Base-by-base conservation (phyloP, 2,113 vertebrate species). In the Symphodus melops region DNA sequence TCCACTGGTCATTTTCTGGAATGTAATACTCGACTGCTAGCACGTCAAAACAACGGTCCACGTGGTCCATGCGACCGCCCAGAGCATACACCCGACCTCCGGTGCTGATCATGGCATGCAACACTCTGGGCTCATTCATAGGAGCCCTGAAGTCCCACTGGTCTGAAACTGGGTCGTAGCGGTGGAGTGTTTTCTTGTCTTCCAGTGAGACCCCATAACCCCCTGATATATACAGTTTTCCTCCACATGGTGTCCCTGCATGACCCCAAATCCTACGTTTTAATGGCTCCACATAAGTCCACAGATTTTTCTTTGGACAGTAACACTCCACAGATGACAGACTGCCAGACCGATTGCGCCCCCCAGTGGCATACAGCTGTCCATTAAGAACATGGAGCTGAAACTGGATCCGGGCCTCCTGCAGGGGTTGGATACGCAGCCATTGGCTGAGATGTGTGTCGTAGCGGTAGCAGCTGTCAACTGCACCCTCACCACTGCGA, bases 261-360 rank as follows among this genome's bases (percentile, higher is more conserved):
- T 99, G 98, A 9, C 98, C 98, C 98, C 98, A 99, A 16, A 97
- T 96, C 80, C 98, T 94, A 68, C 97, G 96, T 75, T 96, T 97
- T 23, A 99, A 86, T 0, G 97, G 95, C 69, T 98, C 97, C 17
- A 95, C 96, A 0, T 94, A 96, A 1, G 82, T 95, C 98, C 98
- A 99, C 88, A 96, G 94, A 0, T 99, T 98, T 54, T 91, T 95
- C 82, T 94, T 95, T 1, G 98, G 97, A 82, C 96, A 97, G 60
- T 99, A 99, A 41, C 95, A 91, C 88, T 99, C 98, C 0, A 99
- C 97, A 0, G 97, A 98, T 1, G 97, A 95, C 89, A 99, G 83
- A 87, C 98, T 99, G 20, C 98, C 98, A 0, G 97, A 96, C 0
- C 96, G 93, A 88, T 99, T 99, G 68, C 98, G 95, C 37, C 98